Evolutionary conservation across 2,113 vertebrate genomes (phyloP).

Genomic region (Deroptyus accipitrinus): DNA sequence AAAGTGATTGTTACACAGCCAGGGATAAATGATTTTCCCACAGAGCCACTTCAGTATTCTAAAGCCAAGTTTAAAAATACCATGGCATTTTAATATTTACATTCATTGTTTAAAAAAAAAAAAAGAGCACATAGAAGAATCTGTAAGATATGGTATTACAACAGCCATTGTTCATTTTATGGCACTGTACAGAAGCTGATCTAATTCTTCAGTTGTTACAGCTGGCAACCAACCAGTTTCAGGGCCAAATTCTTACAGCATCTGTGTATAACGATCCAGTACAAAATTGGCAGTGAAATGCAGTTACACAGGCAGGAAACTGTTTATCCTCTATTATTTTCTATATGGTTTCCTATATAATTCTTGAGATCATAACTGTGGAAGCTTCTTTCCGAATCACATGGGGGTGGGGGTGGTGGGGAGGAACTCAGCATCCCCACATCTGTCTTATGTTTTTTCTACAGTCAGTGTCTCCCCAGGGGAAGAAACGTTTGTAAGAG

Average conservation of each 20-base stretch:
- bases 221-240: slow-evolving; percentile 10
- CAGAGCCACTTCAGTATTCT: slow-evolving; percentile 43
- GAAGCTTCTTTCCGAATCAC: not conserved
- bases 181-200: slow-evolving; percentile 39
- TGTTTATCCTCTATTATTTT: slow-evolving; percentile 15
- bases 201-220: slow-evolving; percentile 52
- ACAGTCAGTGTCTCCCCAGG: not conserved
- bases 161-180: slow-evolving; percentile 35
- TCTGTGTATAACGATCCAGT: not conserved
- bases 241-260: slow-evolving; percentile 17
- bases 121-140: slow-evolving; percentile 40
- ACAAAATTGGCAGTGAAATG: not conserved
- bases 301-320: slow-evolving; percentile 10
- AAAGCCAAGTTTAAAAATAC: slow-evolving; percentile 68
- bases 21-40: slow-evolving; percentile 70
- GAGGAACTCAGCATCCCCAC: not conserved
- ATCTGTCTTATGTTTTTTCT: slow-evolving; percentile 12
- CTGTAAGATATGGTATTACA: slow-evolving; percentile 26
- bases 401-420: not conserved
- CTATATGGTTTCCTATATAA: slow-evolving; percentile 3
- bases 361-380: not conserved
- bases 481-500: not conserved
- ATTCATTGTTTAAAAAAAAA: slow-evolving; percentile 12
- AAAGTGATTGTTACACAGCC: slow-evolving; percentile 65
- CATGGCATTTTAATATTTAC: slow-evolving; percentile 47